Conservation (phyloP, 92 coral and sea anemone species). For the Epizoanthus ramosus region DNA sequence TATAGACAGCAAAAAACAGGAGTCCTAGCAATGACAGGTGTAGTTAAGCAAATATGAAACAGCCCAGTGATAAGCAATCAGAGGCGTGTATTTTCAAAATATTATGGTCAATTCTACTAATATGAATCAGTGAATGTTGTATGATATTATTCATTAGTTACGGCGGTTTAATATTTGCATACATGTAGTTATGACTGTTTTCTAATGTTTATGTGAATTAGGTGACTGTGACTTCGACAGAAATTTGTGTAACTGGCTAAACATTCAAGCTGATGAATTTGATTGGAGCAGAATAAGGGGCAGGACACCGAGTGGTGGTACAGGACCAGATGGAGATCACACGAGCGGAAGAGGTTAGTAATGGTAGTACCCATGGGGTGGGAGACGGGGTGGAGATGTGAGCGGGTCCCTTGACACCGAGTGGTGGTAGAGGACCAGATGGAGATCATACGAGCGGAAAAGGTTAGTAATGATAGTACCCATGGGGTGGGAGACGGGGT, state of each 20-base stretch:
- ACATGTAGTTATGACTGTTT: too few species aligned
- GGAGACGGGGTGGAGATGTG: too few species aligned
- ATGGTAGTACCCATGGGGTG: neutral
- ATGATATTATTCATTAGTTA: too few species aligned
- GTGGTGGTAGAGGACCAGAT: neutral
- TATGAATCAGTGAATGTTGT: too few species aligned
- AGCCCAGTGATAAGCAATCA: too few species aligned
- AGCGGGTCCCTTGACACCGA: neutral
- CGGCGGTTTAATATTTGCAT: too few species aligned
- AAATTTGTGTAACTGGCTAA: neutral
- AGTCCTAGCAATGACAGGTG: too few species aligned
- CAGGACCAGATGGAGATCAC: neutral
- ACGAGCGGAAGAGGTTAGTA: slow-evolving; percentile 8
- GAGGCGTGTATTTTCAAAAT: too few species aligned
- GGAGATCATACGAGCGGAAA: slow-evolving; percentile 2
- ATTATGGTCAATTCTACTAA: too few species aligned
- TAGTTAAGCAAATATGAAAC: too few species aligned
- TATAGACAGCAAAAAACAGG: too few species aligned
- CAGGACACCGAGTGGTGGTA: neutral
- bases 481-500: neutral
- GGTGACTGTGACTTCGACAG: slow-evolving; percentile 1
- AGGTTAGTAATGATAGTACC: neutral
- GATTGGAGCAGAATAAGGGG: neutral
- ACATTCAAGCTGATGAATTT: slow-evolving; percentile 1
- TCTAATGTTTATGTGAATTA: neutral